Conservation (phyloP, 2,797 vertebrate species). For the Diceros bicornis region DNA sequence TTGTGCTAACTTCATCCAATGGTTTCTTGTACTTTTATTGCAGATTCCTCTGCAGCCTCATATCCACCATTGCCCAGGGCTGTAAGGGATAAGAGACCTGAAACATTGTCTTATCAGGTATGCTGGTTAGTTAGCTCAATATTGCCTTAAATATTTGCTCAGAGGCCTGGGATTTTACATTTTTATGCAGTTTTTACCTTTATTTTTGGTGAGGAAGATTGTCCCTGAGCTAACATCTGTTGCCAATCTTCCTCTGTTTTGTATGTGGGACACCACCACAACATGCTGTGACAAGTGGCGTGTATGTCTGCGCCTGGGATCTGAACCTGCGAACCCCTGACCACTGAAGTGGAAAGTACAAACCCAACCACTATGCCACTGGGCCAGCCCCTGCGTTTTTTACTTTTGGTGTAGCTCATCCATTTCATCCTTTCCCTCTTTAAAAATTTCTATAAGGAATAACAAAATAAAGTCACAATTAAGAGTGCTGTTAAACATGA, state of each 20-base stretch:
- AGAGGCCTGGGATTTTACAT: neutral
- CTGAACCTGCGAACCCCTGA: too few relatives aligned
- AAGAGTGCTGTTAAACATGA: slow-evolving; percentile 3
- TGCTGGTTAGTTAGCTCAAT: neutral
- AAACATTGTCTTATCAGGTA: neutral
- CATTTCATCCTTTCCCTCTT: slow-evolving; percentile 21
- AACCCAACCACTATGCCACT: too few relatives aligned
- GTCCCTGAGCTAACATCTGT: too few relatives aligned
- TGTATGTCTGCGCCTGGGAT: too few relatives aligned
- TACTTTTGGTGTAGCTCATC: slow-evolving; percentile 9
- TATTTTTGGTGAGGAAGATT: neutral
- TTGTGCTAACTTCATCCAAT: neutral
- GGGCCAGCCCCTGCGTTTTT: neutral
- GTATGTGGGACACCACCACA: too few relatives aligned
- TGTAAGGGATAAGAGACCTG: neutral
- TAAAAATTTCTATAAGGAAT: neutral
- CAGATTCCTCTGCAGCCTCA: neutral
- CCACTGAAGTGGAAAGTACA: too few relatives aligned
- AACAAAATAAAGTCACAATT: slow-evolving; percentile 35
- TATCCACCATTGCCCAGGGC: neutral
- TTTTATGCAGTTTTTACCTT: neutral
- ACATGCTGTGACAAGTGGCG: too few relatives aligned
- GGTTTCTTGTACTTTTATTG: neutral
- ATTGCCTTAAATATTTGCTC: neutral
- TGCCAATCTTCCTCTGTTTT: too few relatives aligned